Evolutionary conservation across 30 jellyfish, hydroid and myxozoan species (phyloP), one percentile per base, ranked within the genome.

Genomic region (Cassiopea xamachana): DNA sequence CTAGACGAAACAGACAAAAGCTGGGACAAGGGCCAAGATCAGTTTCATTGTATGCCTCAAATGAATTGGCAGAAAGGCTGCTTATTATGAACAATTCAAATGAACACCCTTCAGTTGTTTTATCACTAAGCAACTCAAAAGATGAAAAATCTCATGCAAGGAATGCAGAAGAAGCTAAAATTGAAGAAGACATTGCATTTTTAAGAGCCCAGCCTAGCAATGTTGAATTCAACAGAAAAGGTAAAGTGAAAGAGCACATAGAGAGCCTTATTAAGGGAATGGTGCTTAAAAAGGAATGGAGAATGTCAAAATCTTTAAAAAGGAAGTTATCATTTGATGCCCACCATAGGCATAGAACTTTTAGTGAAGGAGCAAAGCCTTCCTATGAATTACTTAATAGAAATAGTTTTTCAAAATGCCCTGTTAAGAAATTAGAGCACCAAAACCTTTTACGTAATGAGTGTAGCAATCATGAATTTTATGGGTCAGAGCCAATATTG

Each of bases 261-360:
- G 93, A 94, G 62, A 89, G 73, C n/a, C 79, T 89, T n/a, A 47
- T 75, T 9, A 86, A 60, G 39, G 87, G 89, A 16, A 79, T 85
- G 64, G 48, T 83, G 50, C 17, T 71, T 9, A 81, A 79, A 62
- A 81, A 75, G 46, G 7, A 50, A 7, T 77, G 76, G 44, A 75
- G 79, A 2, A 59, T 80, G 2, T 9, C 84, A 7, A 58, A 94
- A 19, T 45, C 87, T 1, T 46, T 87, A 67, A 81, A 89, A 68
- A 83, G 99, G 48, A 96, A 86, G 80, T 79, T 95, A 17, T 95
- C 99, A 69, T 95, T 95, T 88, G 99, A 95, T 85, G 91, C 99
- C 2, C 97, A 95, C 39, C 96, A 94, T 7, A 86, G 94, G 89
- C 48, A 87, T 16, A 94, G 92, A 90, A 87, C 97, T 1, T 68